Conservation (phyloP, 2,888 invertebrate genomes). For the Caenorhabditis angaria region DNA sequence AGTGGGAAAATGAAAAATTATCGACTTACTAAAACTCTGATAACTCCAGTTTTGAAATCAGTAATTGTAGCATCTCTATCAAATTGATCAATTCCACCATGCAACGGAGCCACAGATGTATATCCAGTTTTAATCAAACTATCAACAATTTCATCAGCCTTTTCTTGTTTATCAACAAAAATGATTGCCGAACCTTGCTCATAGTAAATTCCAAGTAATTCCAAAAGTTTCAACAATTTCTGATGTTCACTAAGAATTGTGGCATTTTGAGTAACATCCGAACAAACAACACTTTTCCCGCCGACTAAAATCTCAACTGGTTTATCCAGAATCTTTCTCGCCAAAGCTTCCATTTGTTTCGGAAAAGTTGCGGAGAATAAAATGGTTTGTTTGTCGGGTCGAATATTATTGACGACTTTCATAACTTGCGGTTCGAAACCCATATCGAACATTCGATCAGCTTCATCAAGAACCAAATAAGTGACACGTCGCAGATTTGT, state of each 20-base stretch:
- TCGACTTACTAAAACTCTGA: constrained; percentile 81
- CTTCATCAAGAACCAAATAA: constrained; percentile 96
- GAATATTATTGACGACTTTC: constrained; percentile 94
- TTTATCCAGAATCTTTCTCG: constrained; percentile 88
- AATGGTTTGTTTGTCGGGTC: constrained; percentile 89
- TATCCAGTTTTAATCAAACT: constrained; percentile 96
- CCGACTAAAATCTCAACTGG: constrained; percentile 90
- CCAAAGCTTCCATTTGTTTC: constrained; percentile 97
- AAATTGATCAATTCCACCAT: constrained; percentile 99
- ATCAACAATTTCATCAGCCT: constrained; percentile 78
- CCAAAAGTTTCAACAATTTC: constrained; percentile 94
- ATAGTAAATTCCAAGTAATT: constrained; percentile 79
- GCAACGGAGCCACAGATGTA: constrained; percentile 88
- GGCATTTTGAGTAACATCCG: constrained; percentile 94
- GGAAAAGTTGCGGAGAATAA: constrained; percentile 99
- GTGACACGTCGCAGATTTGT: constrained; percentile 96
- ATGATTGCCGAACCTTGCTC: constrained; percentile 86
- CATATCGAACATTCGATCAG: constrained; percentile 99
- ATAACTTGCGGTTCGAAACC: constrained; percentile 93
- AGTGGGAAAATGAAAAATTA: no score
- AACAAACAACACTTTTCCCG: constrained; percentile 94
- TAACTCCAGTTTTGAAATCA: constrained; percentile 94
- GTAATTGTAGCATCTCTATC: constrained; percentile 96
- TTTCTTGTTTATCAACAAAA: constrained; percentile 94
- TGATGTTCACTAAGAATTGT: constrained; percentile 92